Percentiles rank a stretch among this genome's conserved stretches.
Conservation (phyloP, 2,888 invertebrate genomes). For the Phanerotoma sp. region DNA sequence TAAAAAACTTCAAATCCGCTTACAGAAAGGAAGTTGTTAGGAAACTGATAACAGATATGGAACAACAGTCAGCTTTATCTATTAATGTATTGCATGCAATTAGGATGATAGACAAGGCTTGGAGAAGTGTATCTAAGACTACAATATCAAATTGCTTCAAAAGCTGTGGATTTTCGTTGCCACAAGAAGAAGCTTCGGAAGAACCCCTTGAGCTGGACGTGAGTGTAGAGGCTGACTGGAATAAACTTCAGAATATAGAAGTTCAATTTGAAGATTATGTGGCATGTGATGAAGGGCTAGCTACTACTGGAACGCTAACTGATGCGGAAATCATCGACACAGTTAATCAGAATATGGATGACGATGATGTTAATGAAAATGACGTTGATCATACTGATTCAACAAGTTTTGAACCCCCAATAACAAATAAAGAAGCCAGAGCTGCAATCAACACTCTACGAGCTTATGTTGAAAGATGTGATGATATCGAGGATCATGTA, state of each 20-base stretch:
- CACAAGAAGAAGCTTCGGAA: background rate
- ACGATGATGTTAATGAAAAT: background rate
- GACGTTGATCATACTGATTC: background rate
- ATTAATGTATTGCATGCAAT: background rate
- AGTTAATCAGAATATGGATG: background rate
- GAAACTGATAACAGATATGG: background rate
- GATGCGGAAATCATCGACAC: background rate
- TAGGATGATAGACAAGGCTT: background rate
- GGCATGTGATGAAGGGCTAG: background rate
- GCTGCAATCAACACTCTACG: background rate
- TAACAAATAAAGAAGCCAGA: background rate
- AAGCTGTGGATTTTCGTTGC: background rate
- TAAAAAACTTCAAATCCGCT: background rate
- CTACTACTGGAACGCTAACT: conserved; percentile 1
- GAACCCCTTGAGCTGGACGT: too few species aligned
- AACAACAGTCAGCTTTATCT: background rate
- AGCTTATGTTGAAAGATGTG: conserved; percentile 1
- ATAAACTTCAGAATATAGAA: background rate
- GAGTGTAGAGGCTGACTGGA: background rate
- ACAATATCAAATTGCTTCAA: background rate
- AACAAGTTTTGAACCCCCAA: background rate
- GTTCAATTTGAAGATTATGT: background rate
- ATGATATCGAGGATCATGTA: background rate
- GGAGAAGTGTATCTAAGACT: background rate
- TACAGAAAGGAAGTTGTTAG: background rate